A percentile compares a stretch with the other conserved stretches of the same genome.
These are phyloP conservation scores for Eupithecia inturbata DNA, from an alignment of 2,888 invertebrate genomes.

Conservation along the genomic window DNA sequence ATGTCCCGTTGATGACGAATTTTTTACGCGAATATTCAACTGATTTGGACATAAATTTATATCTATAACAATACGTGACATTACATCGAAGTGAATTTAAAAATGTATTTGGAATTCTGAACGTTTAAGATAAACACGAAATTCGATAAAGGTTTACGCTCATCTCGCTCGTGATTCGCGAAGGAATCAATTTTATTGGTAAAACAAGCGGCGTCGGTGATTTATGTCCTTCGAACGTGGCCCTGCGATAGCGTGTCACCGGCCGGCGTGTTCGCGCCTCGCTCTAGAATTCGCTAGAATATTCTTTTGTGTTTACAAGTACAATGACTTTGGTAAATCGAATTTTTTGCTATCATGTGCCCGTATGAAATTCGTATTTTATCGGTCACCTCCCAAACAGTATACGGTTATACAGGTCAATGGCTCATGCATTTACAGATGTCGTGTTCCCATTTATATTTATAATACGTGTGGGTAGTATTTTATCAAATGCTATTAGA, in stretches of 20 bases:
- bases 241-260: slow-evolving; percentile 76
- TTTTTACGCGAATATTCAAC: slow-evolving; percentile 38
- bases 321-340: slow-evolving; percentile 55
- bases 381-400: slow-evolving; percentile 32
- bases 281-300: slow-evolving; percentile 77
- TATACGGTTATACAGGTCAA: slow-evolving; percentile 39
- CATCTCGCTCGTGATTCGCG: slow-evolving; percentile 61
- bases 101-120: slow-evolving; percentile 31
- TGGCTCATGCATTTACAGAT: slow-evolving; percentile 29
- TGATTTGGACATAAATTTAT: slow-evolving; percentile 30
- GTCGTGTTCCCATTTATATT: slow-evolving; percentile 16
- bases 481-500: slow-evolving; percentile 27
- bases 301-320: slow-evolving; percentile 73
- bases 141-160: slow-evolving; percentile 56
- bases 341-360: slow-evolving; percentile 24
- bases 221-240: slow-evolving; percentile 78
- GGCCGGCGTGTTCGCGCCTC: slow-evolving; percentile 71
- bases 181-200: slow-evolving; percentile 82
- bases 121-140: slow-evolving; percentile 34
- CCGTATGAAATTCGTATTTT: slow-evolving; percentile 37
- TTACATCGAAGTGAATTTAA: slow-evolving; percentile 29
- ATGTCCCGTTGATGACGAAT: slow-evolving; percentile 63
- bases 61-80: slow-evolving; percentile 31
- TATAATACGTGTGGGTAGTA: slow-evolving; percentile 22
- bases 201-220: slow-evolving; percentile 78